Conservation (phyloP, 2,113 vertebrate species). For the Himantopus leucocephalus region DNA sequence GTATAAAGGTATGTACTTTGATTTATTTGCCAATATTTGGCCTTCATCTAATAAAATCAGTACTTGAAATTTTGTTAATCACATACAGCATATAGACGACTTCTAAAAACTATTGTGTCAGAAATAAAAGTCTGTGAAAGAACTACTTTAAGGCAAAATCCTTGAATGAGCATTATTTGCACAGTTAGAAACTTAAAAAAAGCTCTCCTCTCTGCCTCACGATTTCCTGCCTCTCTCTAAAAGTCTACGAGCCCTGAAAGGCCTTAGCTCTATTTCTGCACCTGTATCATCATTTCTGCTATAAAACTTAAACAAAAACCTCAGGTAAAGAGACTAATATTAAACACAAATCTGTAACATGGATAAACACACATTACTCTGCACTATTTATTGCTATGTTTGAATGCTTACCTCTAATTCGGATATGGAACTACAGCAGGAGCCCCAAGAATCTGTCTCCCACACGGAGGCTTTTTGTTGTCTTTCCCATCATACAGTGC, state of each 20-base stretch:
- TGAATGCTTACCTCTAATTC: background rate
- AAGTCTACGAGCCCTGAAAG: background rate
- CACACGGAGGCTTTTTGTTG: background rate
- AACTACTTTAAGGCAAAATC: background rate
- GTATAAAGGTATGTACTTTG: background rate
- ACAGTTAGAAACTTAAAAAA: background rate
- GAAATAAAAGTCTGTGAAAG: background rate
- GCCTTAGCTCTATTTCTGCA: background rate
- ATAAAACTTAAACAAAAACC: background rate
- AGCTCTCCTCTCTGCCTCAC: background rate
- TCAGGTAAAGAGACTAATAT: background rate
- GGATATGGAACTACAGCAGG: background rate
- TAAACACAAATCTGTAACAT: background rate
- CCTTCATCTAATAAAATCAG: background rate
- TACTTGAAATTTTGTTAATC: background rate
- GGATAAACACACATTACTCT: background rate
- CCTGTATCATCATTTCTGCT: background rate
- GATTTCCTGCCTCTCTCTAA: background rate
- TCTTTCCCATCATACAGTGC: background rate
- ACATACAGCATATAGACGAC: background rate
- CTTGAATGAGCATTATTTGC: background rate
- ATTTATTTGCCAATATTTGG: background rate
- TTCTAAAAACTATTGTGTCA: background rate
- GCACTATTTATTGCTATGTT: background rate
- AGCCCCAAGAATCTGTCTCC: background rate